phyloP scores from a whole-genome alignment of 2,797 vertebrate genomes.

The Tapera naevia region DNA sequence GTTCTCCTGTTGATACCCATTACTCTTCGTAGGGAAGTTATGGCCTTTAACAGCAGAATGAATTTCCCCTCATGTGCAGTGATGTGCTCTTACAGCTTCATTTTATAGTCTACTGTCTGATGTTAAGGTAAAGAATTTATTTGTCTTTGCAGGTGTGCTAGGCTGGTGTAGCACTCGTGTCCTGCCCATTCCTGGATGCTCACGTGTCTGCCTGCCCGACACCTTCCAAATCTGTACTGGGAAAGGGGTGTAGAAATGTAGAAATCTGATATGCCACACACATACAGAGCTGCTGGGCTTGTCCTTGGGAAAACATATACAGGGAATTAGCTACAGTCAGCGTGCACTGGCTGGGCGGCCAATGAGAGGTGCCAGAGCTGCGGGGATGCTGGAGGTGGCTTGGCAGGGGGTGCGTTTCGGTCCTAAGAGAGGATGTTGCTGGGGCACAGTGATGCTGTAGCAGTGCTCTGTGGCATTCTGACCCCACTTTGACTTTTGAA shows the following conservation, averaged over 20 bases:
- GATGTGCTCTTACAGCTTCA: not conserved
- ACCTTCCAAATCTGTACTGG: not conserved
- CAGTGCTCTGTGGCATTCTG: not conserved
- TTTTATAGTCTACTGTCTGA: constrained; percentile 5
- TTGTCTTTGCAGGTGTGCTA: constrained; percentile 4
- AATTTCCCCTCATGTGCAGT: constrained; percentile 1
- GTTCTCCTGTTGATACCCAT: not conserved
- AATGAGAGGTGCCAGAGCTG: not conserved
- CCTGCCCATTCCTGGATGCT: not conserved
- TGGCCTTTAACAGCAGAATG: not conserved
- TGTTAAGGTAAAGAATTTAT: not conserved
- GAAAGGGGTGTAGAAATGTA: not conserved
- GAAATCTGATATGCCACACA: not conserved
- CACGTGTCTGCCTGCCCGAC: not conserved
- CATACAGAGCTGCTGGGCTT: not conserved
- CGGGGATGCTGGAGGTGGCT: not conserved
- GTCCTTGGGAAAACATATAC: not conserved
- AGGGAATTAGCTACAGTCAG: not conserved
- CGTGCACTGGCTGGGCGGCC: not conserved
- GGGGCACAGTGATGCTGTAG: not conserved
- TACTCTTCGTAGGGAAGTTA: constrained; percentile 12
- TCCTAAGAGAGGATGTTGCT: not conserved
- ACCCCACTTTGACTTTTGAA: not conserved
- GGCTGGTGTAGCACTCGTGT: rapidly evolving
- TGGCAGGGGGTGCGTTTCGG: not conserved